Evolutionary conservation across 1,140 invertebrate species (phyloP).

Genomic region (Calliopsis andreniformis): DNA sequence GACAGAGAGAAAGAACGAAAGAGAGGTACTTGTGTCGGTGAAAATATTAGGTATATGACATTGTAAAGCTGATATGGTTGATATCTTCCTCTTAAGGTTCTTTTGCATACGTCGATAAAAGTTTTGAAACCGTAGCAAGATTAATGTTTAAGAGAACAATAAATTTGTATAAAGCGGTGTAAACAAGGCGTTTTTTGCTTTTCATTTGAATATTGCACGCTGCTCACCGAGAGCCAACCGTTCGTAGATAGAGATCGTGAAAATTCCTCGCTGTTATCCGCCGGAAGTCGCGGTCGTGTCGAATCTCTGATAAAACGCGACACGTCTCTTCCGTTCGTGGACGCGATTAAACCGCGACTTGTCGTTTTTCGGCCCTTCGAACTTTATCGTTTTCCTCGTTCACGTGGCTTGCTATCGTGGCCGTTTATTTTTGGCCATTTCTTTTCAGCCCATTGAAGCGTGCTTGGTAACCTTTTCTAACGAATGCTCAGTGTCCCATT

Average conservation of each 20-base stretch:
- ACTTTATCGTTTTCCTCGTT: no score
- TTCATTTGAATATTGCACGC: slow-evolving; percentile 19
- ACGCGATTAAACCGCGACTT: neutral
- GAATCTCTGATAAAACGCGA: neutral
- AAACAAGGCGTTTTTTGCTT: slow-evolving; percentile 57
- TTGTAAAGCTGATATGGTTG: slow-evolving; percentile 68
- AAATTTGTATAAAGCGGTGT: slow-evolving; percentile 81
- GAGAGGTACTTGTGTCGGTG: slow-evolving; percentile 42
- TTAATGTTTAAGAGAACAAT: slow-evolving; percentile 77
- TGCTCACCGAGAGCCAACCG: neutral
- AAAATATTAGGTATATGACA: slow-evolving; percentile 72
- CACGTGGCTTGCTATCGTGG: no score
- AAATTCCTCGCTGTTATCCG: neutral
- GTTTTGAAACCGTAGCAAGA: slow-evolving; percentile 57
- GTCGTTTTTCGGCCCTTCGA: neutral
- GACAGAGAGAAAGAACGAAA: neutral
- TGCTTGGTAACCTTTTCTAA: no score
- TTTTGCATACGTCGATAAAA: slow-evolving; percentile 75
- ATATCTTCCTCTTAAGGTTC: slow-evolving; percentile 73
- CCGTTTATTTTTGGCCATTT: no score
- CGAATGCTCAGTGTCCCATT: no score
- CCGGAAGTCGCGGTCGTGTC: slow-evolving; percentile 6
- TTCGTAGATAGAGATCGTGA: neutral
- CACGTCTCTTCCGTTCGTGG: neutral
- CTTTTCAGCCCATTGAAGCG: no score